phyloP scores from a whole-genome alignment of 2,113 vertebrate genomes.

The Castor canadensis region DNA sequence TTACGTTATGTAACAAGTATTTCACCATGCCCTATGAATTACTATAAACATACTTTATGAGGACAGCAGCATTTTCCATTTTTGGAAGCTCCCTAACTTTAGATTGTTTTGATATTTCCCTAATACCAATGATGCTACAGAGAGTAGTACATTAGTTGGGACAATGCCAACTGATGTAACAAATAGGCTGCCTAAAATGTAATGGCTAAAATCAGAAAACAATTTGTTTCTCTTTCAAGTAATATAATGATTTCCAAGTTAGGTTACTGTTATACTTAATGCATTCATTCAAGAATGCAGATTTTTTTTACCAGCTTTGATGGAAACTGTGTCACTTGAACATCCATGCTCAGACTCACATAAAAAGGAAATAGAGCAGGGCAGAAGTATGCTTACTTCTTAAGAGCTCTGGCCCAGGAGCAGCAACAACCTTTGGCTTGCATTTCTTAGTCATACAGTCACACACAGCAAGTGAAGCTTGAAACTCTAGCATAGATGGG shows the following conservation, averaged over 20 bases:
- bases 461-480: background rate
- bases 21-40: background rate
- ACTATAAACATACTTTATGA: slow-evolving; percentile 30
- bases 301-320: background rate
- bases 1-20: background rate
- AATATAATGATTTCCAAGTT: slow-evolving; percentile 8
- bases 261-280: slow-evolving; percentile 1
- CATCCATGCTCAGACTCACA: background rate
- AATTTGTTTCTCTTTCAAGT: slow-evolving; percentile 27
- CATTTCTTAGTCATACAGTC: background rate
- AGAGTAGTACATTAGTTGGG: background rate
- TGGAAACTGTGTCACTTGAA: slow-evolving; percentile 9
- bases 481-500: background rate
- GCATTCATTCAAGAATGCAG: slow-evolving; percentile 21
- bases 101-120: slow-evolving; percentile 41
- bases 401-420: background rate
- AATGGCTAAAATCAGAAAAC: slow-evolving; percentile 7
- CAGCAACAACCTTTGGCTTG: background rate
- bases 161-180: background rate
- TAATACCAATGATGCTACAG: background rate
- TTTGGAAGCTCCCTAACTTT: slow-evolving; percentile 16
- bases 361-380: slow-evolving; percentile 4
- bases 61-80: slow-evolving; percentile 4
- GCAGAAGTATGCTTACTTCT: background rate
- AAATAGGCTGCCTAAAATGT: slow-evolving; percentile 11